Evolutionary conservation across 2,113 vertebrate species (phyloP).

Genomic region (Cinclus cinclus): DNA sequence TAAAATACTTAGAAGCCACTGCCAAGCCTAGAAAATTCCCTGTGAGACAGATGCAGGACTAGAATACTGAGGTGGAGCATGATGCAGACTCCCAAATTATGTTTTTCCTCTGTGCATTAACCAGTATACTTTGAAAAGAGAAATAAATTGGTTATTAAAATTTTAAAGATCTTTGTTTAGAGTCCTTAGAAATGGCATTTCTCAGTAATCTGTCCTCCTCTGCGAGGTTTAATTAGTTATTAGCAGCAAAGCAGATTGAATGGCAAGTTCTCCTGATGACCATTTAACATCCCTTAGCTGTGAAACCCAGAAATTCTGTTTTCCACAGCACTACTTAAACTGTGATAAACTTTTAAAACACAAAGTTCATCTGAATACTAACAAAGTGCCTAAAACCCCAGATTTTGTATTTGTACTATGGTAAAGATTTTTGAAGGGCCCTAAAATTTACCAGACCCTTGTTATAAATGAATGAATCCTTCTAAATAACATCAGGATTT

Average conservation of each 20-base stretch:
- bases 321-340: neutral
- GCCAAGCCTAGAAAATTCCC: neutral
- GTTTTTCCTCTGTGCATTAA: neutral
- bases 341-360: neutral
- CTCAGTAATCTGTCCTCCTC: neutral
- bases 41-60: neutral
- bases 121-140: neutral
- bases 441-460: neutral
- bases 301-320: neutral
- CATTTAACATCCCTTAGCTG: neutral
- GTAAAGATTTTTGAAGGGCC: neutral
- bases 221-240: neutral
- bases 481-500: neutral
- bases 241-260: neutral
- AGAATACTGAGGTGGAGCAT: neutral
- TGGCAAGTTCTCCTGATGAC: neutral
- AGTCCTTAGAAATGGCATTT: neutral
- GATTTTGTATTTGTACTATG: neutral
- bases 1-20: neutral
- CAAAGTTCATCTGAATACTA: neutral
- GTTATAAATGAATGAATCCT: neutral
- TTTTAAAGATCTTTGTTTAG: neutral
- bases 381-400: neutral
- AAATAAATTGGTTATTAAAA: neutral
- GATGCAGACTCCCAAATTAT: neutral